phyloP scores from a whole-genome alignment of 2,888 invertebrate genomes.

The Pachydiplax longipennis region DNA sequence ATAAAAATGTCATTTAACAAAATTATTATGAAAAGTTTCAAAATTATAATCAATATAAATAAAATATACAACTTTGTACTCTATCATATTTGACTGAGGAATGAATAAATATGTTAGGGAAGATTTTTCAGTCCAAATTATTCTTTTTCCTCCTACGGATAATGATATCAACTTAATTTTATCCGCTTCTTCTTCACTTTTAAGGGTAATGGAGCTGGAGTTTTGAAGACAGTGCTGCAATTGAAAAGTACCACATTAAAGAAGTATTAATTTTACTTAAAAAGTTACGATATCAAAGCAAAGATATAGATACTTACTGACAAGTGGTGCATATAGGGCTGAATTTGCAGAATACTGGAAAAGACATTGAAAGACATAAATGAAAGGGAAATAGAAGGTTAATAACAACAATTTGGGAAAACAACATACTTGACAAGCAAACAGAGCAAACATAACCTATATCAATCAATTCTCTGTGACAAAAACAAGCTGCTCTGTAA shows the following conservation, averaged over 20 bases:
- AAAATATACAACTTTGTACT: not conserved
- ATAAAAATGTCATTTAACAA: not conserved
- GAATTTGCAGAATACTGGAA: constrained; percentile 94
- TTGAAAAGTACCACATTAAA: constrained; percentile 53
- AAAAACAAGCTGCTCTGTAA: constrained; percentile 97
- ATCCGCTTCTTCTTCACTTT: constrained; percentile 85
- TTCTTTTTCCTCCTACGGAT: not conserved
- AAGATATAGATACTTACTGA: constrained; percentile 79
- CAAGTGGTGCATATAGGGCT: constrained; percentile 98
- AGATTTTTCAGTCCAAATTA: not conserved
- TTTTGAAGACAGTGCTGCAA: constrained; percentile 89
- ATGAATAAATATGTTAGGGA: not conserved
- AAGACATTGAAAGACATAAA: constrained; percentile 53
- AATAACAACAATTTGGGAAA: no score
- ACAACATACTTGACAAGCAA: constrained; percentile 85
- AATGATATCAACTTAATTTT: constrained; percentile 59
- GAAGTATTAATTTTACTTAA: not conserved
- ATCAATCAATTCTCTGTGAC: constrained; percentile 92
- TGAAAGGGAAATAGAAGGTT: not conserved
- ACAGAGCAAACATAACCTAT: constrained; percentile 98
- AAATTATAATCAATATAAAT: constrained; percentile 4
- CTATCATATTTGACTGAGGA: not conserved
- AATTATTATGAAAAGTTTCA: not conserved
- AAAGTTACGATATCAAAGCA: constrained; percentile 26
- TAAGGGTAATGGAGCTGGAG: constrained; percentile 78